Evolutionary conservation across 2,888 invertebrate genomes (phyloP).

Genomic region (Mesoligia furuncula): DNA sequence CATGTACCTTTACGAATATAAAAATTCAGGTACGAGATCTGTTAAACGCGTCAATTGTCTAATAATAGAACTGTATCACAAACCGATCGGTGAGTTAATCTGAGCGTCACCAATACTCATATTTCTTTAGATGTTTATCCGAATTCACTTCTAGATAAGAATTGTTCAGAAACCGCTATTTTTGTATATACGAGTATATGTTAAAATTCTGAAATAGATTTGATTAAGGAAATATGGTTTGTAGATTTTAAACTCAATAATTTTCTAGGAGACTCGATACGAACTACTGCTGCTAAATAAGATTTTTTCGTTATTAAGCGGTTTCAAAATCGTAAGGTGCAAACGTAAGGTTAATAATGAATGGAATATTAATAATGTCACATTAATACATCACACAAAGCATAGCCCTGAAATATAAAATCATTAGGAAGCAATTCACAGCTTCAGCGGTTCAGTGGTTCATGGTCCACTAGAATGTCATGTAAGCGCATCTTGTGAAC

Average conservation of each 20-base stretch:
- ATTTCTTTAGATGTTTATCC: constrained; percentile 41
- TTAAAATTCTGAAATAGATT: constrained; percentile 13
- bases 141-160: constrained; percentile 6
- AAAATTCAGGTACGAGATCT: constrained; percentile 36
- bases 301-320: background rate
- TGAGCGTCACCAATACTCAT: constrained; percentile 42
- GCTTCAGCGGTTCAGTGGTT: constrained; percentile 54
- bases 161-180: constrained; percentile 5
- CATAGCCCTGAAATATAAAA: constrained; percentile 23
- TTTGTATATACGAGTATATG: background rate
- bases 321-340: background rate
- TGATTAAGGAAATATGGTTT: background rate
- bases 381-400: constrained; percentile 1
- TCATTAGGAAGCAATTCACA: constrained; percentile 53
- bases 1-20: constrained; percentile 31
- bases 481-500: constrained; percentile 70
- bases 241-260: constrained; percentile 5
- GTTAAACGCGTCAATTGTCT: constrained; percentile 44
- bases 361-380: background rate
- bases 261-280: background rate
- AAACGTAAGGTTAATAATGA: background rate
- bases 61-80: constrained; percentile 51
- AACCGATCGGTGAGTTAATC: constrained; percentile 45
- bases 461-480: constrained; percentile 74
- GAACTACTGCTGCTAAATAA: background rate